Conservation (phyloP, 2,113 vertebrate genomes). For the Anhinga rufa region DNA sequence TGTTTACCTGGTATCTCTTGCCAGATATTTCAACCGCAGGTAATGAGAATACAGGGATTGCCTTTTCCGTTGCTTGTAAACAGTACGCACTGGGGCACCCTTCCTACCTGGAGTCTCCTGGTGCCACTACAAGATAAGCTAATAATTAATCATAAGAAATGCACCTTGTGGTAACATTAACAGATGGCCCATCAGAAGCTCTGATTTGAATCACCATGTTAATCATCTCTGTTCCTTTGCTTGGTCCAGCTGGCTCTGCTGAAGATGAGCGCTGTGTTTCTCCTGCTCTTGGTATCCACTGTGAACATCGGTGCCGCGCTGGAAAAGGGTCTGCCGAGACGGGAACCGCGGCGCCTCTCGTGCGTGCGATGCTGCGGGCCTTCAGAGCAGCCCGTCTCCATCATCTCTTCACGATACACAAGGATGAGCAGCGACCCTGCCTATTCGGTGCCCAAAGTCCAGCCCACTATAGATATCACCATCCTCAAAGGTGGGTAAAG, state of each 20-base stretch:
- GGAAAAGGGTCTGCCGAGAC: not conserved
- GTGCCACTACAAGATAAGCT: not conserved
- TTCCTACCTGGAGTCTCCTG: not conserved
- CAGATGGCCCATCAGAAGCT: not conserved
- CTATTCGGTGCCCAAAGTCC: conserved; percentile 68
- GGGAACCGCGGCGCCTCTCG: not conserved
- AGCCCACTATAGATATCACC: conserved; percentile 81
- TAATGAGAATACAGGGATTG: not conserved
- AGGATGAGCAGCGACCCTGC: not conserved
- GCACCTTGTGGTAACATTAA: not conserved
- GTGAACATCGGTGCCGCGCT: rapidly evolving
- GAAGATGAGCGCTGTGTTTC: not conserved
- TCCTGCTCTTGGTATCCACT: not conserved
- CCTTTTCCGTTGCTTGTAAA: not conserved
- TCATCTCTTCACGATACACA: not conserved
- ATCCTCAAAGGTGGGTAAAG: conserved; percentile 83
- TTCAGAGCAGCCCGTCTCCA: not conserved
- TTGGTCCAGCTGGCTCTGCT: not conserved
- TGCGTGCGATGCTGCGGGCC: conserved; percentile 50
- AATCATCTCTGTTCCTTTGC: not conserved
- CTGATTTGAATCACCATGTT: not conserved
- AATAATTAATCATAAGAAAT: conserved; percentile 9
- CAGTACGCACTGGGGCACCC: not conserved
- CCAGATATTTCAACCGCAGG: not conserved
- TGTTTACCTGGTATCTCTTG: not conserved